Base-by-base conservation (phyloP, 2,113 vertebrate species). In the Steatornis caripensis region DNA sequence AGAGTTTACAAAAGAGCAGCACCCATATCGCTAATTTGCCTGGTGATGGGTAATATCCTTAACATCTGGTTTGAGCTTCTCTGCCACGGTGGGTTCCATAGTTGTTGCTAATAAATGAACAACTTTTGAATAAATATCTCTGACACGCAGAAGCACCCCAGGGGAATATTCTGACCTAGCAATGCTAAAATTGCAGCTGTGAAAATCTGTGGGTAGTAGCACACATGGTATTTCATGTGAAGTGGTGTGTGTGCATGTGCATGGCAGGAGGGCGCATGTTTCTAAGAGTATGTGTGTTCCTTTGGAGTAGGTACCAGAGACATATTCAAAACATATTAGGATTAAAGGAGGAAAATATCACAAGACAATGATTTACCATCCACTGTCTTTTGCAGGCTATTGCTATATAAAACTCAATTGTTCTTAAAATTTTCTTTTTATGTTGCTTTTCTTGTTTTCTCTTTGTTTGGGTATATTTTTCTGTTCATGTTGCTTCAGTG, bases 231-330 rank as follows among this genome's bases (percentile, higher is more conserved):
- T 34, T 54, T 69, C 14, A 15, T 7, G 20, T 15, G 24, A 51
- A 60, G 4, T 20, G 17, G 11, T 2, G 2, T 5, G 11, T 24
- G 14, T n/a, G 15, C 7, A 10, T 34, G 20, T n/a, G 20, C 21
- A 5, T 7, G 10, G 22, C 1, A 4, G 10, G 14, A 30, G 16
- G 17, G 20, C 4, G 6, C 2, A 2, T 11, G 8, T 27, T 20
- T 84, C 64, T 37, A n/a, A 36, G 14, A 2, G 4, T 61, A 46
- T 1, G 0, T 20, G 5, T n/a, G 13, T 14, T 9, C 37, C 34
- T 46, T 72, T 62, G 60, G 11, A 82, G 7, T 23, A 62, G 13
- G 8, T 48, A 37, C 20, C 30, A 53, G 19, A 86, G 22, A 19
- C 4, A 16, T 2, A 2, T 43, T 48, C 48, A 24, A 69, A 69